Percentiles rank a stretch among this genome's conserved stretches.
phyloP scores from a whole-genome alignment of 2,888 invertebrate genomes.

The Seira musarum region DNA sequence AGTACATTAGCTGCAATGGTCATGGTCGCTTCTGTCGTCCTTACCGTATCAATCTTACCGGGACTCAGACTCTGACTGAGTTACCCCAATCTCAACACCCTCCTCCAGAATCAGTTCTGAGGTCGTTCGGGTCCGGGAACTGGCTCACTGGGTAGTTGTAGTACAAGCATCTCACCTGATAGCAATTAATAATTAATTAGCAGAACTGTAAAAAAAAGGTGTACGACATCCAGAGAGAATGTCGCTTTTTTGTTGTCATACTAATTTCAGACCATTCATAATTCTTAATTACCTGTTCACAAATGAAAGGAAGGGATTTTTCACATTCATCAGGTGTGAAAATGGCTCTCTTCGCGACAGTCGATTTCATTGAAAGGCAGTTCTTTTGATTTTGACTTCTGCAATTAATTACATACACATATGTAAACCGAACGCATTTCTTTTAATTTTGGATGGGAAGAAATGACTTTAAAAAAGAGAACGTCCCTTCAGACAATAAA shows the following conservation, averaged over 20 bases:
- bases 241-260: too few species aligned
- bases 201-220: too few species aligned
- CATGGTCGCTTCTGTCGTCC: slow-evolving; percentile 37
- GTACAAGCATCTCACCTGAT: slow-evolving; percentile 63
- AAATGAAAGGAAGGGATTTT: slow-evolving; percentile 65
- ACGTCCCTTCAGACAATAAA: too few species aligned
- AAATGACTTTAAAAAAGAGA: too few species aligned
- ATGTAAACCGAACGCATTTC: too few species aligned
- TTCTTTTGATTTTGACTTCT: slow-evolving; percentile 42
- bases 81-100: slow-evolving; percentile 41
- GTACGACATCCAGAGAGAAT: too few species aligned
- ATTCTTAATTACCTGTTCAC: slow-evolving; percentile 61
- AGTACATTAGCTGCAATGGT: neutral
- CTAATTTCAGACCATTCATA: neutral
- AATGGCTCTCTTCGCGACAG: slow-evolving; percentile 55
- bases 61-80: slow-evolving; percentile 62
- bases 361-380: slow-evolving; percentile 65
- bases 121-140: slow-evolving; percentile 64
- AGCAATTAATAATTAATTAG: slow-evolving; percentile 10
- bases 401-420: too few species aligned
- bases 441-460: too few species aligned
- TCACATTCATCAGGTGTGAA: slow-evolving; percentile 66
- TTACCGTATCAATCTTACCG: slow-evolving; percentile 65
- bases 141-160: slow-evolving; percentile 66
- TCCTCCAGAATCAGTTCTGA: slow-evolving; percentile 62